Base-by-base conservation (phyloP, 2,113 vertebrate species). In the Puffinus mauretanicus region DNA sequence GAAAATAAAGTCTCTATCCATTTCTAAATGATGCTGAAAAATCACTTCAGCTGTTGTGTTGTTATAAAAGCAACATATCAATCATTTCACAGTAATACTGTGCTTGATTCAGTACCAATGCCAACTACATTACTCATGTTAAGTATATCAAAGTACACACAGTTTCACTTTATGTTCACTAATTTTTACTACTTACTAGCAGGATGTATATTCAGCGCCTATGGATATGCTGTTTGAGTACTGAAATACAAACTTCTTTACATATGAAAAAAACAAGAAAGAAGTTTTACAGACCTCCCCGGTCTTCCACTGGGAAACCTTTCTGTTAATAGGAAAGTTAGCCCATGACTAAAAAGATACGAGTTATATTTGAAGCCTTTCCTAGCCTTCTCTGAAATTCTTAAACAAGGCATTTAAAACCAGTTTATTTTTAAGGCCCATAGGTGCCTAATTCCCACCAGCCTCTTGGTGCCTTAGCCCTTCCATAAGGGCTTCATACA, bases 21-120 rank as follows among this genome's bases (percentile, higher is more conserved):
- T 95, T 94, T 96, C 69, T 76, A 90, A 89, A 92, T 79, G 84
- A 91, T 60, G 66, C 49, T 94, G 88, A 96, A 96, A 93, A 93
- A 97, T 94, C 57, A 91, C 64, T 83, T 71, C 73, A 76, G 86
- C 72, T 82, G 90, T 93, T 96, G 90, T 27, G 67, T 38, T 94
- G 86, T 91, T 93, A 85, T 52, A 75, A 91, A 91, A 86, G 87
- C 55, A 80, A 90, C 54, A 36, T 47, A 95, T 90, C 91, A 95
- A 80, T 95, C 82, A 96, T 83, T 94, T 84, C 61, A 57, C 30
- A 82, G 94, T 38, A 94, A 91, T 32, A 82, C 49, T 84, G 46
- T 6, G 7, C 67, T 93, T 6, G 2, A 40, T 72, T 62, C 76
- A 61, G 49, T 27, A 69, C 58, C 66, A 86, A 49, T 49, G 36